Conservation (phyloP, 1,140 invertebrate species). For the Triops longicaudatus region DNA sequence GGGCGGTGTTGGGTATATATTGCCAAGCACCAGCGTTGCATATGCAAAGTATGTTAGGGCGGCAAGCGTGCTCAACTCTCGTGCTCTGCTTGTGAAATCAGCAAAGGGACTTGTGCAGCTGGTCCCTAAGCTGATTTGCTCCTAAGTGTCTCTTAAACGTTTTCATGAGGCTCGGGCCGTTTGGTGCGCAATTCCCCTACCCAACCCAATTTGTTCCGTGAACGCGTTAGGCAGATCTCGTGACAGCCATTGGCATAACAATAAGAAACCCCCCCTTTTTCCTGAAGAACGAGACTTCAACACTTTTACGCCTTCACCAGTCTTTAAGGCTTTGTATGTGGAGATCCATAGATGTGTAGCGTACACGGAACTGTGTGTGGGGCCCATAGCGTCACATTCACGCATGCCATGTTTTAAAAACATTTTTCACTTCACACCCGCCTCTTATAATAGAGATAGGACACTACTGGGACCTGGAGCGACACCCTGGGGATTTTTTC, state of each 20-base stretch:
- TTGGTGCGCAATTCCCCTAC: slow-evolving; percentile 9
- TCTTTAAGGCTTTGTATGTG: too few relatives aligned
- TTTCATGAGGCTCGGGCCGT: slow-evolving; percentile 4
- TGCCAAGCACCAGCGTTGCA: slow-evolving; percentile 4
- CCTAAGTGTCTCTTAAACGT: slow-evolving; percentile 15
- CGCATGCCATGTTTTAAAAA: too few relatives aligned
- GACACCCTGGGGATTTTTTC: background rate
- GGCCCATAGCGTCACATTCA: too few relatives aligned
- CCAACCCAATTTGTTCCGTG: slow-evolving; percentile 14
- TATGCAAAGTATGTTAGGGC: slow-evolving; percentile 2
- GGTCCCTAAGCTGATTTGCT: slow-evolving; percentile 14
- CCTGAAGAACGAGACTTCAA: background rate
- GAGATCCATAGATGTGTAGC: too few relatives aligned
- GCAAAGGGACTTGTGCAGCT: slow-evolving; percentile 10
- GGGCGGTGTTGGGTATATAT: slow-evolving; percentile 5
- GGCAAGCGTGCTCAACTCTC: background rate
- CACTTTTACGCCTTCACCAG: background rate
- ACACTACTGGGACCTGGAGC: background rate
- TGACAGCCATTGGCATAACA: slow-evolving; percentile 14
- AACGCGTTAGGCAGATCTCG: slow-evolving; percentile 14
- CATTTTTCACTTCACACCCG: background rate
- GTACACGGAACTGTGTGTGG: too few relatives aligned
- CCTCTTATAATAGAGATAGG: background rate
- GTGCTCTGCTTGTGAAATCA: slow-evolving; percentile 14
- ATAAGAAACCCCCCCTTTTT: background rate